Percentiles rank a stretch among this genome's conserved stretches.
Conservation (phyloP, 2,888 invertebrate species). For the Nymphalis urticae region DNA sequence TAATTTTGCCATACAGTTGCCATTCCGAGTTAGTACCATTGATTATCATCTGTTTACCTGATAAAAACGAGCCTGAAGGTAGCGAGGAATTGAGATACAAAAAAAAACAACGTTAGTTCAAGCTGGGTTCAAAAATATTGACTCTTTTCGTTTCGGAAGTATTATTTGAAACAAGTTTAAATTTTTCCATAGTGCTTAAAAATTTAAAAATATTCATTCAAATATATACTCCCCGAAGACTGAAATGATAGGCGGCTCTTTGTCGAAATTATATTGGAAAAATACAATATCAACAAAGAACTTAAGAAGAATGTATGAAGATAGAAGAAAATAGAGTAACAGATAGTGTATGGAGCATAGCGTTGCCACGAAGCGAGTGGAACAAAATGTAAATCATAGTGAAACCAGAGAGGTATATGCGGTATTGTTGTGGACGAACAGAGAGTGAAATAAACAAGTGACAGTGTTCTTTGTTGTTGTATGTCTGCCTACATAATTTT, state of each 20-base stretch:
- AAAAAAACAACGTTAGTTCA: slow-evolving; percentile 81
- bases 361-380: slow-evolving; percentile 79
- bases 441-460: slow-evolving; percentile 27
- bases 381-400: slow-evolving; percentile 65
- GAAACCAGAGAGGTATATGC: slow-evolving; percentile 59
- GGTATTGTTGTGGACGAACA: slow-evolving; percentile 29
- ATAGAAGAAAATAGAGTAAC: slow-evolving; percentile 47
- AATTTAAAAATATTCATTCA: slow-evolving; percentile 37
- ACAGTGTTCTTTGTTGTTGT: slow-evolving; percentile 25
- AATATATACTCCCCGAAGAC: slow-evolving; percentile 32
- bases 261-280: slow-evolving; percentile 15
- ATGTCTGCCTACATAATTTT: slow-evolving; percentile 15
- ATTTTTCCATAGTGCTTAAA: not conserved
- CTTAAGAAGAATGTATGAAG: slow-evolving; percentile 44
- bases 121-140: slow-evolving; percentile 48
- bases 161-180: slow-evolving; percentile 35
- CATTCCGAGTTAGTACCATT: slow-evolving; percentile 77
- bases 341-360: slow-evolving; percentile 68
- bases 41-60: slow-evolving; percentile 86
- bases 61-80: slow-evolving; percentile 92
- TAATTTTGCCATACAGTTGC: slow-evolving; percentile 77
- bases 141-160: slow-evolving; percentile 28
- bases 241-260: slow-evolving; percentile 16
- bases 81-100: slow-evolving; percentile 84
- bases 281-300: slow-evolving; percentile 37